Base-by-base conservation (phyloP, 1,140 invertebrate genomes). In the Pseudobourletiella spinata region DNA sequence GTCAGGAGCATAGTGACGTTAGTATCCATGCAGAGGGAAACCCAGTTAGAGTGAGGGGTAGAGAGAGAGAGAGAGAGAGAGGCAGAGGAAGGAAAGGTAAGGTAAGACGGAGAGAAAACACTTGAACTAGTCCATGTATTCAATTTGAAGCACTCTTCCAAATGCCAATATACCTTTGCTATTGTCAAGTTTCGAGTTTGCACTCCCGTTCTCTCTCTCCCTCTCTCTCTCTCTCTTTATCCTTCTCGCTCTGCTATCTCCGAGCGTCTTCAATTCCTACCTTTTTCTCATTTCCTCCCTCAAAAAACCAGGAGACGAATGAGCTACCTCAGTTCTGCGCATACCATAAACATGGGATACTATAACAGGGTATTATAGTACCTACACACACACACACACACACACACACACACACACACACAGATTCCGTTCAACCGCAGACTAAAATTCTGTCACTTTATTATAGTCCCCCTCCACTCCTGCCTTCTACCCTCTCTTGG, bases 91-190 rank as follows among this genome's bases (percentile, higher is more conserved):
- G 29, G 44, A 44, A 44, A 55, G 48, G 55, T 55, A 61, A 65
- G 55, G 64, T 65, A 65, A 65, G 61, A 66, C 57, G 64, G 20
- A 66, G 57, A 66, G 64, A 66, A 66, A 66, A 66, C 64, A 66
- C 64, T 66, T 66, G 55, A 66, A n/a, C 25, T 61, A 57, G 16
- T 66, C 44, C 56, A 66, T 63, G 64, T 66, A 66, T 66, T 66
- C 60, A 66, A 66, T 66, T 66, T 66, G 60, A 66, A 66, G 64
- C 32, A 59, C 64, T 59, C 64, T 63, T 63, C 56, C 48, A 66
- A 66, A 62, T 66, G 60, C 64, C 64, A 66, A 66, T 64, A 64
- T 59, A 64, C 62, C 50, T 59, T 63, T 59, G 25, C 58, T 51
- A 30, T 50, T 59, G 43, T 48, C 46, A 51, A 50, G 24, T 44